These are phyloP conservation scores for Drosophila nebulosa DNA, from an alignment of 1,140 invertebrate genomes.

Conservation along the genomic window DNA sequence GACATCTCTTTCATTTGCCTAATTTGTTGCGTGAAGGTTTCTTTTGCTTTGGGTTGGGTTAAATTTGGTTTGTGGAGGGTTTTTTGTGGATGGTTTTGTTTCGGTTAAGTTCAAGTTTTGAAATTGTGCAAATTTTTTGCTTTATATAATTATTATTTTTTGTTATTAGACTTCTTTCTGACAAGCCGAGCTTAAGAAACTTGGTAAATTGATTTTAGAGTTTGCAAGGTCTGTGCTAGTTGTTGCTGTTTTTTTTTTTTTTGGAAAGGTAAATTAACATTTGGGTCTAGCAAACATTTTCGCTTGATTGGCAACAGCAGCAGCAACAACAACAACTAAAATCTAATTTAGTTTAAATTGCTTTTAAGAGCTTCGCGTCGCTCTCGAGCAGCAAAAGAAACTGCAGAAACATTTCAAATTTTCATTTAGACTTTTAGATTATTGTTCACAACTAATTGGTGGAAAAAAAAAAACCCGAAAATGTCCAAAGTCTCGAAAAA, in stretches of 20 bases:
- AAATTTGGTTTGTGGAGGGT: conserved; percentile 30
- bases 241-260: neutral
- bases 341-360: conserved; percentile 76
- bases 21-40: conserved; percentile 55
- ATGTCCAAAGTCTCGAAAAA: neutral
- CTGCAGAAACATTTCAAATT: conserved; percentile 43
- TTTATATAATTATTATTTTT: conserved; percentile 24
- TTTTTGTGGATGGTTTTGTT: neutral
- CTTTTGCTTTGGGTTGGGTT: neutral
- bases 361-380: conserved; percentile 61
- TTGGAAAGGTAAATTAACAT: conserved; percentile 46
- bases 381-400: conserved; percentile 36
- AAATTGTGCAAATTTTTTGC: conserved; percentile 53
- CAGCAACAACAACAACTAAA: conserved; percentile 30
- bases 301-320: conserved; percentile 56
- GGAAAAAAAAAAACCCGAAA: neutral
- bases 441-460: neutral
- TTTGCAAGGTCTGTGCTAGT: conserved; percentile 33
- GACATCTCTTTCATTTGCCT: conserved; percentile 68
- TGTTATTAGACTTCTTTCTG: conserved; percentile 31
- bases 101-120: conserved; percentile 18
- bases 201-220: conserved; percentile 54
- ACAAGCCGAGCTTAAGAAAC: conserved; percentile 11
- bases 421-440: conserved; percentile 24
- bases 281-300: conserved; percentile 48